Base-by-base conservation (phyloP, 2,797 vertebrate species). In the Semaprochilodus insignis region DNA sequence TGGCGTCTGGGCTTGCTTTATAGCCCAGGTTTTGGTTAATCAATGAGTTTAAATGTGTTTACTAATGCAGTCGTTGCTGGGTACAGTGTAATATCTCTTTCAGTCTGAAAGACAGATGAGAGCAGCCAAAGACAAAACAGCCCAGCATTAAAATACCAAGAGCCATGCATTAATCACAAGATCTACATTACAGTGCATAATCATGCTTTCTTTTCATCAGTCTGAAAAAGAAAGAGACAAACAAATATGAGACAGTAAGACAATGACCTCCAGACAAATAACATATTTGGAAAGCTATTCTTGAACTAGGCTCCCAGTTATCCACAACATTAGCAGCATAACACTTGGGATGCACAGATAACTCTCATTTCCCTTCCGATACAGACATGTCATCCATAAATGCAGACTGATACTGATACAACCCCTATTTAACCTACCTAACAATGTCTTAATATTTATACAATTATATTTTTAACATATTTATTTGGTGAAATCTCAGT, bases 101-200 rank as follows among this genome's bases (percentile, higher is more conserved):
- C 74, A 76, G 34, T 75, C 19, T 40, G 54, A 40, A 60, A 54
- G 73, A 76, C 31, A 74, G 16, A 73, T 55, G 36, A 76, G 27
- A 16, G 17, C 44, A 65, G 25, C 23, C 63, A n/a, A 34, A 31
- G 11, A 66, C 17, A 66, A 67, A 54, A 36, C 25, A 63, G 75
- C 10, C n/a, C 15, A 52, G 11, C 23, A 67, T 67, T 40, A 8
- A 44, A 40, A 44, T 44, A 44, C 31, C 6, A 55, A 31, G 8
- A 48, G 17, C 23, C 52, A 78, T 66, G 48, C 21, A 62, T 75
- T 76, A 34, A 76, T 76, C 57, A 25, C 13, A 5, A 25, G 44
- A 25, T 23, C 57, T 25, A 63, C 55, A 44, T 75, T 40, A 34
- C 2, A 44, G 21, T 31, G 25, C 2, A 36, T 19, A 40, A 14